Base-by-base conservation (phyloP, 92 coral and sea anemone genomes). In the Epizoanthus ramosus region DNA sequence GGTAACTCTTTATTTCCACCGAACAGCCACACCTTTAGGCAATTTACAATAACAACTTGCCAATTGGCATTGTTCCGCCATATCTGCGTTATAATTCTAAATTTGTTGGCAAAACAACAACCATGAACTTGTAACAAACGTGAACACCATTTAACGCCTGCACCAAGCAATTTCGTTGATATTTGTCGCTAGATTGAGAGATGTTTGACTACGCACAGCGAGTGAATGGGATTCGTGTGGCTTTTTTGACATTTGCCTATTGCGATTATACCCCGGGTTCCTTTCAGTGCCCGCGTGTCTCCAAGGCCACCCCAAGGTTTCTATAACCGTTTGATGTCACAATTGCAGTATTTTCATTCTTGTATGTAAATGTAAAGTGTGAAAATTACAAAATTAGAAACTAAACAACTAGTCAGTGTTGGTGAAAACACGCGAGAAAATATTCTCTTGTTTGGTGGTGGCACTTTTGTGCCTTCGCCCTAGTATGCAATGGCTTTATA, bases 21-120 rank as follows among this genome's bases (percentile, higher is more conserved):
- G 12, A 63, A 25, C 58, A 77, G 82, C 22, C 71, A 60, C 82
- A 77, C 82, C 82, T 61, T 43, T 16, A 16, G 21, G 82, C 35
- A 60, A 4, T 59, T 57, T 25, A 25, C 45, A 31, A 74, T 7
- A 58, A 58, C 28, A 58, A 75, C 31, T 19, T n/a, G 2, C 66
- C n/a, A 13, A 4, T 22, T 61, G 19, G 23, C 13, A 39, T 77
- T 60, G 82, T 23, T 35, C 72, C 37, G 47, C 22, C 47, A 19
- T 56, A 39, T 76, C 21, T 61, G 39, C 17, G 53, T 61, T 10
- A 61, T 33, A 24, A 22, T 28, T 31, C 58, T 28, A 21, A 61
- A 13, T 12, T 60, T 14, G 16, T 43, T 22, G n/a, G 53, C 9
- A 61, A n/a, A 33, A 41, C 15, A 60, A 18, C 41, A 45, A 57